Base-by-base conservation (phyloP, 2,797 vertebrate species). In the Acropternis orthonyx region DNA sequence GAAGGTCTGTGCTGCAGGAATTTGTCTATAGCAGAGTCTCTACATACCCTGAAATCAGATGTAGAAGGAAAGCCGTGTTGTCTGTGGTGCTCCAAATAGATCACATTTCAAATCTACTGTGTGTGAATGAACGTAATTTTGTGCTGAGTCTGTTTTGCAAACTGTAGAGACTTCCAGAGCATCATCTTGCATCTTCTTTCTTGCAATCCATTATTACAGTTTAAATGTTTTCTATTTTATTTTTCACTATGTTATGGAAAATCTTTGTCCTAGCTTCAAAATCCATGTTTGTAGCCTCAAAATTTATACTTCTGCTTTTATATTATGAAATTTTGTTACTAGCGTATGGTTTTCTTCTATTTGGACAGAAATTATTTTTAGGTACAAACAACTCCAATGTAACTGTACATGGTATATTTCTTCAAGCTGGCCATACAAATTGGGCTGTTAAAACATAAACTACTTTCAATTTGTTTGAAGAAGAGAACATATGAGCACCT, bases 21-120 rank as follows among this genome's bases (percentile, higher is more conserved):
- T 61, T 16, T 83, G 34, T 21, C 36, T 8, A 0, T 41, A 62
- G 26, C n/a, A 81, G 8, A 3, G 8, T 62, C 27, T 81, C n/a
- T 44, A 71, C 28, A n/a, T 30, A 62, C 7, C 3, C 14, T 36
- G 17, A 76, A 23, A 17, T 68, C 34, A 41, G 23, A 20, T 0
- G 0, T 11, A 37, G 34, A 55, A 41, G 6, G 34, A 92, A 84
- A 62, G 14, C 4, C 2, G 5, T 66, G 0, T 27, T 67, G 16
- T 54, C 41, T 55, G 7, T 61, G 10, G 8, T 87, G 37, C 17
- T 80, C 21, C 61, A 62, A 4, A 51, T 24, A 48, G 5, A 20
- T 51, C 55, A 14, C 36, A 34, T 91, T 81, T 89, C 59, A 71
- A 34, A 62, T 59, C 27, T n/a, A 3, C n/a, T 28, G 0, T 4